Evolutionary conservation across 37 sponge, comb jelly and placozoan species (phyloP).

Genomic region (Spongilla lacustris): DNA sequence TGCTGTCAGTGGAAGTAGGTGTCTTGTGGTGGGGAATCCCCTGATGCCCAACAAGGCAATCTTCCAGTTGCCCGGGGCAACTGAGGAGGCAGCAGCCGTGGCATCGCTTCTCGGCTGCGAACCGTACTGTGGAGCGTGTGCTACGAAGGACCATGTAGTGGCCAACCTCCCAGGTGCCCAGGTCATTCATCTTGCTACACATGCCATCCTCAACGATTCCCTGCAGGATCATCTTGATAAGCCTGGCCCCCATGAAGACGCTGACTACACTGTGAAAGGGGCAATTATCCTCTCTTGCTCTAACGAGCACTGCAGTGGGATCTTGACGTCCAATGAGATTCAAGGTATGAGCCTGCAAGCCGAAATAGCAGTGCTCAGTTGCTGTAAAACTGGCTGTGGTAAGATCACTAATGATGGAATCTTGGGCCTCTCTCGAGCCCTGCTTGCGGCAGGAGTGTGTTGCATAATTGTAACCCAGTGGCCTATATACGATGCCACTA

Average conservation of each 20-base stretch:
- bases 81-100: conserved; percentile 24
- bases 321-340: conserved; percentile 46
- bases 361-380: conserved; percentile 47
- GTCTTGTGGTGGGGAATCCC: conserved; percentile 43
- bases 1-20: background rate
- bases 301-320: conserved; percentile 32
- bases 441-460: conserved; percentile 38
- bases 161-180: background rate
- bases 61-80: conserved; percentile 51
- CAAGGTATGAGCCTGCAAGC: conserved; percentile 11
- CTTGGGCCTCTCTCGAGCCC: conserved; percentile 52
- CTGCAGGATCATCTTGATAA: conserved; percentile 14
- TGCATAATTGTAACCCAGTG: conserved; percentile 43
- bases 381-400: conserved; percentile 56
- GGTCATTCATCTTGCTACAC: conserved; percentile 58
- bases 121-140: background rate
- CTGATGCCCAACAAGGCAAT: conserved; percentile 45
- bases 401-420: conserved; percentile 60
- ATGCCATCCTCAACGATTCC: conserved; percentile 47
- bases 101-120: conserved; percentile 18
- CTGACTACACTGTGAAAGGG: conserved; percentile 54
- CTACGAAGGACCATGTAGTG: conserved; percentile 31
- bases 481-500: conserved; percentile 49
- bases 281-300: conserved; percentile 46
- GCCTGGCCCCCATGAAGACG: background rate